Conservation (phyloP, 2,888 invertebrate species). For the Hyppa rectilinea region DNA sequence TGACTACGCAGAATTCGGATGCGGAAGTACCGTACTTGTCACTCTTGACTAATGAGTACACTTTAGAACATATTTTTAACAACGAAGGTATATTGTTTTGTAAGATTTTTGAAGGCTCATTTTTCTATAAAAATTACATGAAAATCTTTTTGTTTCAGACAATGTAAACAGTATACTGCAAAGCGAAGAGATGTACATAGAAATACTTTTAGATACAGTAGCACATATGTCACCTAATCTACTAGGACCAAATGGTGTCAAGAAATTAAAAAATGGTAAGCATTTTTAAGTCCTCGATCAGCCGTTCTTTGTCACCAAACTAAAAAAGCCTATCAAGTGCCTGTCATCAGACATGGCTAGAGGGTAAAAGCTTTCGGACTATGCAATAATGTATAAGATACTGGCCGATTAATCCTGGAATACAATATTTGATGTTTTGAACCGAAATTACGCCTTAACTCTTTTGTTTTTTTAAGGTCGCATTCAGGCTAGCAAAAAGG, state of each 20-base stretch:
- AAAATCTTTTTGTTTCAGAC: conserved; percentile 77
- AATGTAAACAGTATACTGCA: conserved; percentile 92
- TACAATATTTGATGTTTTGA: no score
- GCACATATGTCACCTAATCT: conserved; percentile 91
- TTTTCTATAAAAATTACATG: not conserved
- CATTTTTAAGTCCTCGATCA: not conserved
- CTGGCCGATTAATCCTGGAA: no score
- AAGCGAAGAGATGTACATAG: conserved; percentile 93
- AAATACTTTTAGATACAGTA: conserved; percentile 91
- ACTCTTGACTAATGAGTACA: conserved; percentile 82
- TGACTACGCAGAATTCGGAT: conserved; percentile 84
- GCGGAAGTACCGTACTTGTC: conserved; percentile 86
- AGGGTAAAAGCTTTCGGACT: no score
- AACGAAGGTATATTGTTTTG: conserved; percentile 77
- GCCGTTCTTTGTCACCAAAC: no score
- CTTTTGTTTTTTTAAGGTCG: conserved; percentile 87
- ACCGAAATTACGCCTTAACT: no score
- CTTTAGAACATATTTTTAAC: conserved; percentile 82
- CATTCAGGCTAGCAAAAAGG: conserved; percentile 90
- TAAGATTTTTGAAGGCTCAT: not conserved
- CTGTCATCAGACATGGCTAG: no score
- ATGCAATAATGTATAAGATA: no score
- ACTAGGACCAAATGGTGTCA: conserved; percentile 91
- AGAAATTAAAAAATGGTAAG: conserved; percentile 89
- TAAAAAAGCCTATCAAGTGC: no score